Evolutionary conservation across 2,797 vertebrate genomes (phyloP).

Genomic region (Anolis apletophallus): DNA sequence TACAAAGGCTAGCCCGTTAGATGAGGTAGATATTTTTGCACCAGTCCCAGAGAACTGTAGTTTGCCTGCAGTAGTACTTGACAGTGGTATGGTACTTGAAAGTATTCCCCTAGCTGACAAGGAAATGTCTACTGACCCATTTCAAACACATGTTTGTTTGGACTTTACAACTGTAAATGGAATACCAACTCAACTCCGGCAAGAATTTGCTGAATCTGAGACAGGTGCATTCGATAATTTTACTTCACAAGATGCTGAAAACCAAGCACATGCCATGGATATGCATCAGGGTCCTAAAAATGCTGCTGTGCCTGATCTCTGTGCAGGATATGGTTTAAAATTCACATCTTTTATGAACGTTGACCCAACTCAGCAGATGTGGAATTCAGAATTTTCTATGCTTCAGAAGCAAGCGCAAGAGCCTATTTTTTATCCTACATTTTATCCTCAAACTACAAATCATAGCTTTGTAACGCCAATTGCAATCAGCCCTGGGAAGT

Average conservation of each 20-base stretch:
- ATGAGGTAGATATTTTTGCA: conserved; percentile 33
- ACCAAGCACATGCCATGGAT: conserved; percentile 1
- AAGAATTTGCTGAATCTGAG: conserved; percentile 46
- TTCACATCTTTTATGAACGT: conserved; percentile 56
- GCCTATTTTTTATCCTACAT: conserved; percentile 76
- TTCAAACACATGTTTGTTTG: conserved; percentile 54
- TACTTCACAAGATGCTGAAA: conserved; percentile 43
- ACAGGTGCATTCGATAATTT: conserved; percentile 47
- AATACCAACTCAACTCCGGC: conserved; percentile 40
- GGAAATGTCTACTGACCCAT: conserved; percentile 28
- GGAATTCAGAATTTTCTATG: conserved; percentile 55
- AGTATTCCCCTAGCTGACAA: conserved; percentile 35
- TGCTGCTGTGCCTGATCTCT: conserved; percentile 42
- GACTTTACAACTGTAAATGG: conserved; percentile 34
- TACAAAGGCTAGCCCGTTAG: conserved; percentile 33
- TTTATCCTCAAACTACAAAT: conserved; percentile 76
- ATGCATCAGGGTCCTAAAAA: conserved; percentile 49
- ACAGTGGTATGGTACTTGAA: conserved; percentile 37
- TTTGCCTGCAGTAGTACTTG: conserved; percentile 25
- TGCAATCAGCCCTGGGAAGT: conserved; percentile 76
- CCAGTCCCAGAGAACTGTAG: conserved; percentile 17
- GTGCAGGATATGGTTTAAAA: conserved; percentile 54
- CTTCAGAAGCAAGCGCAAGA: conserved; percentile 54
- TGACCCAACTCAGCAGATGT: conserved; percentile 50
- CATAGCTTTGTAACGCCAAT: conserved; percentile 88